Evolutionary conservation across 2,797 vertebrate genomes (phyloP).

Genomic region (Rhabdomys pumilio): DNA sequence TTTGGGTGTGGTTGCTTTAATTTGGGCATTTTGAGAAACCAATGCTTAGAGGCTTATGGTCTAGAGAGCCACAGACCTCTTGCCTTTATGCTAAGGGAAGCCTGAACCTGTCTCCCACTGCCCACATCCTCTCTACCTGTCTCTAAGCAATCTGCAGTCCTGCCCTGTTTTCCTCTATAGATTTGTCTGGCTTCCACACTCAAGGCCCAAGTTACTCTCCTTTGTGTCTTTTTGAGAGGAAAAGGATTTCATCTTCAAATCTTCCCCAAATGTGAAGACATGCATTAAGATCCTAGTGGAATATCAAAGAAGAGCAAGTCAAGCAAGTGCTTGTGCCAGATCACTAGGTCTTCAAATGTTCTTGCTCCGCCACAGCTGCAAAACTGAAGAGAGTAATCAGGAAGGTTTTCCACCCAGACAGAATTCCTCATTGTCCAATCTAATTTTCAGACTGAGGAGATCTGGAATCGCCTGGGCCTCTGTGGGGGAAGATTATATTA

Average conservation of each 20-base stretch:
- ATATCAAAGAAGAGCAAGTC: background rate
- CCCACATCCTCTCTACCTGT: background rate
- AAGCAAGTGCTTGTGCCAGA: background rate
- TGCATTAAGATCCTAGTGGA: background rate
- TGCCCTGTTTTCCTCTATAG: background rate
- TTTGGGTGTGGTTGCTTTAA: background rate
- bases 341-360: background rate
- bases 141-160: background rate
- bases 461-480: too few relatives aligned
- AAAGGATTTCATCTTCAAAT: background rate
- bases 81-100: background rate
- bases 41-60: background rate
- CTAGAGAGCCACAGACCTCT: rapidly evolving
- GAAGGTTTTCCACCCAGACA: too few relatives aligned
- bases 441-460: background rate
- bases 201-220: background rate
- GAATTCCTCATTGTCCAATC: background rate
- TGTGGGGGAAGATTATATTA: background rate
- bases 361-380: background rate
- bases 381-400: background rate
- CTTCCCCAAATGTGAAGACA: background rate
- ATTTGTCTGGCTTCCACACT: background rate
- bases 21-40: background rate
- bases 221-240: background rate
- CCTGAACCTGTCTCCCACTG: background rate